Percentiles rank a stretch among this genome's conserved stretches.
phyloP scores from a whole-genome alignment of 2,113 vertebrate species.

The Phasianus colchicus region DNA sequence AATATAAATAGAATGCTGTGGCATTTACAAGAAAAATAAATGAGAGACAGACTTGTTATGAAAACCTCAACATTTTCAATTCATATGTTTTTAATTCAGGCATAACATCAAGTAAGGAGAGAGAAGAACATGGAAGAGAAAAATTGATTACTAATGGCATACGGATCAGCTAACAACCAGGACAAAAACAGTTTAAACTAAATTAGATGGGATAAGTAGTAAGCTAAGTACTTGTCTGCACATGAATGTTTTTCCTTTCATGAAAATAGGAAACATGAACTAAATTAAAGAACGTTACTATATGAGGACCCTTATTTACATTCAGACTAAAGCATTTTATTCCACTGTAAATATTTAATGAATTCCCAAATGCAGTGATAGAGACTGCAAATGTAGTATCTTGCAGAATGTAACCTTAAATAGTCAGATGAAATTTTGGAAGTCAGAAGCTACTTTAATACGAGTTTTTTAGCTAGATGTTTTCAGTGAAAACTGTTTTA shows the following conservation, averaged over 20 bases:
- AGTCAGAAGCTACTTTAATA: not conserved
- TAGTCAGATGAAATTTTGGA: not conserved
- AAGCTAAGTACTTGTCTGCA: not conserved
- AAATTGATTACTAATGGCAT: not conserved
- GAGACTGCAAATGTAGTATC: not conserved
- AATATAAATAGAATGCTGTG: constrained; percentile 2
- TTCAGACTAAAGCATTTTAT: not conserved
- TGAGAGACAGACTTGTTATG: constrained; percentile 13
- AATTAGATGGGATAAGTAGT: not conserved
- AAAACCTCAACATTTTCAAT: constrained; percentile 32
- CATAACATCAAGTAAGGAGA: not conserved
- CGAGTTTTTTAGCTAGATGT: not conserved
- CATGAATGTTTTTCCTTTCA: not conserved
- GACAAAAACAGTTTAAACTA: not conserved
- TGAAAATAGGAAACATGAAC: not conserved
- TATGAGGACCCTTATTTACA: not conserved
- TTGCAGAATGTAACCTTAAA: not conserved
- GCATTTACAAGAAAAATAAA: constrained; percentile 31
- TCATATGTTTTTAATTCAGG: constrained; percentile 25
- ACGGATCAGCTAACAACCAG: not conserved
- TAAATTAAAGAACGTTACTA: not conserved
- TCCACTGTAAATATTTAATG: not conserved
- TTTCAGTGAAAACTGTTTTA: not conserved
- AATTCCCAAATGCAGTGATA: not conserved
- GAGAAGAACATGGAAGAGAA: not conserved